A percentile compares a stretch with the other conserved stretches of the same genome.
phyloP scores from a whole-genome alignment of 2,113 vertebrate genomes.

The Hoplias malabaricus region DNA sequence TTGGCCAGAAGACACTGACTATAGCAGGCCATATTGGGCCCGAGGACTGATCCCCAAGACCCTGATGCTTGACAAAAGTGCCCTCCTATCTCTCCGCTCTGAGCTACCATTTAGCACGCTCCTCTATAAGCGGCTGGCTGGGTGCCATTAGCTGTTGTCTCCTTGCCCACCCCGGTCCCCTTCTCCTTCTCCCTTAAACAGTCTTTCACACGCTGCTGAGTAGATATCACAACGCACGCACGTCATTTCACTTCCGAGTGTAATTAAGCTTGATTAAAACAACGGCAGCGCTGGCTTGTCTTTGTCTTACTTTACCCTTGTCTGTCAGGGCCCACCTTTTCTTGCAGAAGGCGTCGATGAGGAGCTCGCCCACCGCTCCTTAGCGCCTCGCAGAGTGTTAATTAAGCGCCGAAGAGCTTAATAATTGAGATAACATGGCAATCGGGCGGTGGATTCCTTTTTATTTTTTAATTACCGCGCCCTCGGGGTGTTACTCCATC shows the following conservation, averaged over 20 bases:
- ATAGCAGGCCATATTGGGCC: neutral
- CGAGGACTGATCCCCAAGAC: constrained; percentile 6
- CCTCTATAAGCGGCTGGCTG: constrained; percentile 36
- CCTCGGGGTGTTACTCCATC: constrained; percentile 79
- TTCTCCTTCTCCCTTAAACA: constrained; percentile 64
- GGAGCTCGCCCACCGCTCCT: constrained; percentile 68
- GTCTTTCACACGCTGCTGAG: constrained; percentile 84
- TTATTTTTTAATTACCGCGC: constrained; percentile 75
- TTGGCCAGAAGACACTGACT: neutral
- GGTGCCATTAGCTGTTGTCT: constrained; percentile 38
- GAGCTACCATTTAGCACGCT: constrained; percentile 40
- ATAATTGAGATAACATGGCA: constrained; percentile 76
- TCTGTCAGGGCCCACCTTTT: constrained; percentile 42
- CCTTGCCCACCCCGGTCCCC: constrained; percentile 10
- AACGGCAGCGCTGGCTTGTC: constrained; percentile 74
- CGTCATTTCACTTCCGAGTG: constrained; percentile 92
- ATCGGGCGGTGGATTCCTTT: constrained; percentile 71
- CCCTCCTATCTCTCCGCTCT: constrained; percentile 4
- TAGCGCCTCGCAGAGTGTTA: constrained; percentile 73
- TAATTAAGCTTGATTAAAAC: constrained; percentile 97
- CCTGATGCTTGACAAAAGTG: neutral
- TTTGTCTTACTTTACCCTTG: constrained; percentile 35
- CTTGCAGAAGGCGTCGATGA: constrained; percentile 60
- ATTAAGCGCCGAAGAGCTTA: constrained; percentile 78
- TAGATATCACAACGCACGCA: constrained; percentile 92